Evolutionary conservation across 2,113 vertebrate species (phyloP).

Genomic region (Coregonus clupeaformis): DNA sequence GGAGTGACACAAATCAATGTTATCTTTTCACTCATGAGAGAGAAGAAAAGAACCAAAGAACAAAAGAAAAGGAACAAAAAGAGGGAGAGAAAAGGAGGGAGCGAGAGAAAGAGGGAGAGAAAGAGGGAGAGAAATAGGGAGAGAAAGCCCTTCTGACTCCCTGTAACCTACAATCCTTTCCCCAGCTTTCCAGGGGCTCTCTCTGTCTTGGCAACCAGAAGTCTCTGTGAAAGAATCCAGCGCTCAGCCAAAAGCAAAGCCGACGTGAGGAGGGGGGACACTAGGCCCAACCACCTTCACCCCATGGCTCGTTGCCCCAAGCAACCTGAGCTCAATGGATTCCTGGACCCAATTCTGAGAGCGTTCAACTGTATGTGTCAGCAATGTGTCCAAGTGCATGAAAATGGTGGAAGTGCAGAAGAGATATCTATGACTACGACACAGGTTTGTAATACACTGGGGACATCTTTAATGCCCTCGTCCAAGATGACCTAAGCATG

Average conservation of each 20-base stretch:
- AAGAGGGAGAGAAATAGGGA: conserved; percentile 42
- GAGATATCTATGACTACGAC: too few relatives aligned
- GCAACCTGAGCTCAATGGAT: conserved; percentile 58
- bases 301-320: conserved; percentile 60
- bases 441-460: too few relatives aligned
- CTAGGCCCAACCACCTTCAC: conserved; percentile 51
- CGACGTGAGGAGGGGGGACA: conserved; percentile 50
- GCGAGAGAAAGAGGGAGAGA: conserved; percentile 45
- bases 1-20: conserved; percentile 69
- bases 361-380: conserved; percentile 55
- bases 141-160: conserved; percentile 70
- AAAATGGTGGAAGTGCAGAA: conserved; percentile 25
- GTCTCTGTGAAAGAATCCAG: conserved; percentile 77
- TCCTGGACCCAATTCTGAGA: conserved; percentile 44
- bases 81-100: conserved; percentile 33
- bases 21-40: conserved; percentile 72
- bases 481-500: conserved; percentile 69
- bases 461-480: not conserved
- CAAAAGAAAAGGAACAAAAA: conserved; percentile 57
- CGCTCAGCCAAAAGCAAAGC: conserved; percentile 77
- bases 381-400: conserved; percentile 16
- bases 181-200: conserved; percentile 66
- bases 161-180: conserved; percentile 72
- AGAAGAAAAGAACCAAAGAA: conserved; percentile 56
- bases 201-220: conserved; percentile 75